phyloP scores from a whole-genome alignment of 2,797 vertebrate genomes.

The Schizopygopsis malacanthus region DNA sequence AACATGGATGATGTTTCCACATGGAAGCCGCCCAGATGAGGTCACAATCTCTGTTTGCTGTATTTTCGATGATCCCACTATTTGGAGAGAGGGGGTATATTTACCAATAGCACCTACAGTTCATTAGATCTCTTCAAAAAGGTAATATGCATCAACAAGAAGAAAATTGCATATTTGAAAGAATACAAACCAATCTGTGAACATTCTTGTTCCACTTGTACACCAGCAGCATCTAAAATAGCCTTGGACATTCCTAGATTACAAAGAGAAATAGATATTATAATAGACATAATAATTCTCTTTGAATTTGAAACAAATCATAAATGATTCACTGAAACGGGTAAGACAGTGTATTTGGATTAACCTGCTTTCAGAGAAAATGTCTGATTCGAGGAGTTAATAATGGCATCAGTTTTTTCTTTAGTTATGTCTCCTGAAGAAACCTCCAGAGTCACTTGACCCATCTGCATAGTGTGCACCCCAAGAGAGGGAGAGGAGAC shows the following conservation, averaged over 20 bases:
- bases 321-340: not conserved
- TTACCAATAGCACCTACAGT: not conserved
- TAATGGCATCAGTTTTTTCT: slow-evolving; percentile 85
- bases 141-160: not conserved
- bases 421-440: slow-evolving; percentile 86
- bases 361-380: slow-evolving; percentile 83
- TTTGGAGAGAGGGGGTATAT: not conserved
- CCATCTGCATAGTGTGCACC: slow-evolving; percentile 80
- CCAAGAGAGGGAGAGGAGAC: slow-evolving; percentile 69
- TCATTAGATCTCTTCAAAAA: not conserved
- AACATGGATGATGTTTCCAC: slow-evolving; percentile 85
- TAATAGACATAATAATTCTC: not conserved
- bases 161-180: not conserved
- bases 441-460: slow-evolving; percentile 78
- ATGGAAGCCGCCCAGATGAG: slow-evolving; percentile 75
- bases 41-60: slow-evolving; percentile 77
- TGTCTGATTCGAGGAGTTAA: slow-evolving; percentile 81
- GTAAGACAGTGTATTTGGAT: not conserved
- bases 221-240: slow-evolving; percentile 84
- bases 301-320: not conserved
- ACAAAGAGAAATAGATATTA: not conserved
- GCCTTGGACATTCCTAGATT: slow-evolving; percentile 87
- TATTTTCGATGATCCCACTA: slow-evolving; percentile 62
- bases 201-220: slow-evolving; percentile 78
- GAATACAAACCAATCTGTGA: slow-evolving; percentile 72